Percentiles rank a stretch among this genome's conserved stretches.
Evolutionary conservation across 2,797 vertebrate species (phyloP).

Genomic region (Notoglanidium macrostoma): DNA sequence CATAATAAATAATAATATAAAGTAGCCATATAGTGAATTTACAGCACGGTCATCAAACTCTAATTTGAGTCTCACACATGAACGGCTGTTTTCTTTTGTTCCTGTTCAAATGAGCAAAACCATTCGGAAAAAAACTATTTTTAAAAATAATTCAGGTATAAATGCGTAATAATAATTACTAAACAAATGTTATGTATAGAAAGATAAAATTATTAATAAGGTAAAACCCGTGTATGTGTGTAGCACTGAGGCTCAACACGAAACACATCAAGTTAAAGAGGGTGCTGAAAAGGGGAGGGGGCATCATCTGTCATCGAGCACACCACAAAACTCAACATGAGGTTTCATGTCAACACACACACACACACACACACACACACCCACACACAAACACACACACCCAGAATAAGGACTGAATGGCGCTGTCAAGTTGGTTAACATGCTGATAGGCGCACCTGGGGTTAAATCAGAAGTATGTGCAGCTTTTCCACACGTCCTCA

Average conservation of each 20-base stretch:
- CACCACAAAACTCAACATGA: slow-evolving; percentile 62
- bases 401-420: slow-evolving; percentile 67
- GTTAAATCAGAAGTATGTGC: slow-evolving; percentile 67
- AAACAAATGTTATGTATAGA: background rate
- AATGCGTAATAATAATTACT: background rate
- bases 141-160: background rate
- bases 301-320: slow-evolving; percentile 66
- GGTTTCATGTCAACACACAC: slow-evolving; percentile 64
- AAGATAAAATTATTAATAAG: background rate
- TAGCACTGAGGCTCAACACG: slow-evolving; percentile 61
- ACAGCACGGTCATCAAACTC: slow-evolving; percentile 26
- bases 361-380: slow-evolving; percentile 44
- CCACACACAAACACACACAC: slow-evolving; percentile 43
- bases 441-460: slow-evolving; percentile 69
- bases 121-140: background rate
- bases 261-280: slow-evolving; percentile 68
- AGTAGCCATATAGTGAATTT: slow-evolving; percentile 18
- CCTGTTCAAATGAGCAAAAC: background rate
- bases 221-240: slow-evolving; percentile 3
- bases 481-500: slow-evolving; percentile 17
- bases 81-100: background rate
- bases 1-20: background rate
- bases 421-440: slow-evolving; percentile 70
- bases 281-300: slow-evolving; percentile 67
- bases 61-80: background rate